These are phyloP conservation scores for Tiphia femorata DNA, from an alignment of 2,888 invertebrate genomes.

Conservation along the genomic window DNA sequence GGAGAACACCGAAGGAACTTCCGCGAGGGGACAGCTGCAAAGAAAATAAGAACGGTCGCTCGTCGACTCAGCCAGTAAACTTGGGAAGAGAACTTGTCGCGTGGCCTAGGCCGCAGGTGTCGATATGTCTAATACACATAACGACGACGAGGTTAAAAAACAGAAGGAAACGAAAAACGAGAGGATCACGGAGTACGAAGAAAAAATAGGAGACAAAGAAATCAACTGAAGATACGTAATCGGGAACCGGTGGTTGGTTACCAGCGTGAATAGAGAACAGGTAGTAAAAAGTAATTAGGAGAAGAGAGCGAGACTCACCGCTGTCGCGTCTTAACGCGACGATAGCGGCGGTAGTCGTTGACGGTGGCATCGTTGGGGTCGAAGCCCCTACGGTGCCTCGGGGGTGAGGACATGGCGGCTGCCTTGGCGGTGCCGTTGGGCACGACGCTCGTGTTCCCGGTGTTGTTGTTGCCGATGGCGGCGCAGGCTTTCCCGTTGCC, in stretches of 20 bases:
- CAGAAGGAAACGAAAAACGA: background rate
- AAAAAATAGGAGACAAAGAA: background rate
- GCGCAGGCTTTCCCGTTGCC: constrained; percentile 27
- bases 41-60: too few relatives aligned
- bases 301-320: constrained; percentile 55
- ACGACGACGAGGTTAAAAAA: background rate
- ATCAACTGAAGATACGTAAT: too few relatives aligned
- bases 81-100: too few relatives aligned
- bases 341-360: constrained; percentile 61
- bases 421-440: constrained; percentile 48
- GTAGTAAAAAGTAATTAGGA: too few relatives aligned
- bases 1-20: too few relatives aligned
- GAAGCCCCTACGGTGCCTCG: constrained; percentile 63
- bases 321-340: constrained; percentile 62
- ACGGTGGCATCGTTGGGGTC: constrained; percentile 59
- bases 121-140: too few relatives aligned
- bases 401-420: constrained; percentile 60
- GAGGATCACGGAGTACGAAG: background rate
- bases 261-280: too few relatives aligned
- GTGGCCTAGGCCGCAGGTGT: too few relatives aligned
- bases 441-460: constrained; percentile 35
- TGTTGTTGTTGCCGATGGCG: constrained; percentile 23
- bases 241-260: too few relatives aligned
- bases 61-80: too few relatives aligned
- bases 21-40: too few relatives aligned